phyloP scores from a whole-genome alignment of 2,888 invertebrate species.

The Nomada goodeniana region DNA sequence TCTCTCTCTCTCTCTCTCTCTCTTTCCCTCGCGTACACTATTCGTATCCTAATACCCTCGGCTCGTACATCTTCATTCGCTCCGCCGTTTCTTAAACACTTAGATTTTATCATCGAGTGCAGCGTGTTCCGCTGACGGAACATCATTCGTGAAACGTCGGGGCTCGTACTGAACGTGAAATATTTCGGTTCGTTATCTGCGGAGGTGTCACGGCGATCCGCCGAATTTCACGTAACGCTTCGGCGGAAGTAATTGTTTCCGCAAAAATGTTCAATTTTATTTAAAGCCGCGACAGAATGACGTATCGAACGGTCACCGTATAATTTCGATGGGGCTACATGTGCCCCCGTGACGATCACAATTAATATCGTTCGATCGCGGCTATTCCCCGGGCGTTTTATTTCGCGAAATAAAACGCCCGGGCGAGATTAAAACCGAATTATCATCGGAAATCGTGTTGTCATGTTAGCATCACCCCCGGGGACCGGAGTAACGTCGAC shows the following conservation, averaged over 20 bases:
- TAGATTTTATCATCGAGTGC: conserved; percentile 66
- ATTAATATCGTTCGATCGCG: neutral
- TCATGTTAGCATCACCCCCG: conserved; percentile 26
- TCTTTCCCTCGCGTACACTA: conserved; percentile 17
- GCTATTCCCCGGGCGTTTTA: neutral
- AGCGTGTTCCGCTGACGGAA: conserved; percentile 36
- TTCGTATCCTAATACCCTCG: conserved; percentile 57
- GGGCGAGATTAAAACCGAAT: conserved; percentile 43
- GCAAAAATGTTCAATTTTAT: neutral
- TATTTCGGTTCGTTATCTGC: conserved; percentile 19
- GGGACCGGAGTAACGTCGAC: conserved; percentile 37
- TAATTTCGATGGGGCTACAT: too few species aligned
- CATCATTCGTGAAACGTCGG: conserved; percentile 38
- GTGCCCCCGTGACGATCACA: neutral
- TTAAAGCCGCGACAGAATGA: too few species aligned
- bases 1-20: neutral
- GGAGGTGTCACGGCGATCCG: conserved; percentile 5
- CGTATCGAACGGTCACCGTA: too few species aligned
- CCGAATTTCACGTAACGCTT: neutral
- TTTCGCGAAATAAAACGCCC: neutral
- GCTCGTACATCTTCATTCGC: conserved; percentile 69
- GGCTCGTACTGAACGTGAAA: conserved; percentile 13
- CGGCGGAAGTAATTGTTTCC: neutral
- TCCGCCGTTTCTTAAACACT: conserved; percentile 70
- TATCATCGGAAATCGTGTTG: conserved; percentile 53